Base-by-base conservation (phyloP, 2,113 vertebrate species). In the Psittacara wagleri region DNA sequence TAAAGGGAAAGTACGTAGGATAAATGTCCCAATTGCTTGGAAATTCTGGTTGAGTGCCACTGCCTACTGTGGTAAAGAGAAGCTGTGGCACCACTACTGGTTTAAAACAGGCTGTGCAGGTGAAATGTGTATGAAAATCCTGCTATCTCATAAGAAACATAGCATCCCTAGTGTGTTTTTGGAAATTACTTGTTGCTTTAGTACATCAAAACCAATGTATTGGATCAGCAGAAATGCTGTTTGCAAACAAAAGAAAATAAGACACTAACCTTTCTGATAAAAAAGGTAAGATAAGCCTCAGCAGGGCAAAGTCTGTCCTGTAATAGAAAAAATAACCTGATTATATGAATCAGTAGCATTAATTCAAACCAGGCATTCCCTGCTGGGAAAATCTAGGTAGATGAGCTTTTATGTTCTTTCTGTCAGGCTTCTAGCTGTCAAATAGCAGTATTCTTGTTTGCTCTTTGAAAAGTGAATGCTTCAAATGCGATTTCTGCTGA, bases 121-220 rank as follows among this genome's bases (percentile, higher is more conserved):
- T 77, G 46, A 63, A 83, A 54, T 41, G 20, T 0, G 1, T 61
- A 20, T 39, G 39, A 52, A 64, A 81, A 17, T 19, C 49, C 27
- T 73, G 23, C 10, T 41, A 70, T 82, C 27, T 94, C 5, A 13
- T 39, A 17, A 70, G 51, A 61, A 78, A 24, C 17, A 17, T 39
- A 28, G 8, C 9, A n/a, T 10, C 29, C 70, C 41, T 39, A 35
- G 17, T 19, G 69, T 6, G 0, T 35, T 59, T 92, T 92, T 78
- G 49, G 37, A 80, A 93, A 77, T 92, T 85, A 74, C 73, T 86
- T 80, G 43, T 85, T 87, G 46, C 86, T 88, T 76, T 57, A 83
- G 79, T 91, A 37, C 37, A 41, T 93, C 33, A 79, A 67, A 95
- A 31, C 54, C 7, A 28, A 13, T 66, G 22, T 43, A 31, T 17